Evolutionary conservation across 2,888 invertebrate species (phyloP), one percentile per base, ranked within the genome.

Genomic region (Agrochola lychnidis): DNA sequence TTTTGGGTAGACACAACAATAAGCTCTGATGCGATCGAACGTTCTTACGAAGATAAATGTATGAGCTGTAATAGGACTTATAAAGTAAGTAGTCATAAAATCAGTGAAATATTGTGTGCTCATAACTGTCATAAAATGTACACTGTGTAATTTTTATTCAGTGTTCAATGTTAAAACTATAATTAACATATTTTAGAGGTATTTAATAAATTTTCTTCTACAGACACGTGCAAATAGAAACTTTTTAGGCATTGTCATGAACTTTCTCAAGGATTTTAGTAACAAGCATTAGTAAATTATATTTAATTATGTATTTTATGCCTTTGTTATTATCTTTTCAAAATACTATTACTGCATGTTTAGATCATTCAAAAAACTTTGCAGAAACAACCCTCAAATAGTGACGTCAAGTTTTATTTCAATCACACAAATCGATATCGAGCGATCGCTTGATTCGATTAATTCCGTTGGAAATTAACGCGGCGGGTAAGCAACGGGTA

Each of bases 381-480:
- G 73, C 73, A 84, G 75, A 77, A 42, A 78, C 74, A 73, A 81
- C 63, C 42, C 66, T 76, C 69, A n/a, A 78, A 74, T 88, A 91
- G 90, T 91, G 89, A 88, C 85, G 90, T 87, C 81, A 73, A 88
- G 82, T 76, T 90, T 90, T 87, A 91, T 92, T 94, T 93, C 92
- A 92, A 92, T 92, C 91, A 85, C 89, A 88, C 89, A 87, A 94
- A 94, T 94, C 94, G 94, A 94, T 95, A 95, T 92, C 91, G 92
- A 93, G 89, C 92, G 90, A 90, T 93, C 88, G 91, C 90, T 93
- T 94, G 94, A 96, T 96, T 96, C 95, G 95, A 96, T 96, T 96
- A 96, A 95, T 96, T 94, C 93, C 89, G 93, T 93, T 95, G 90
- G 92, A 96, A 96, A 96, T 96, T 96, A 96, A 95, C 96, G 93